These are phyloP conservation scores for Drosophila planitibia DNA, from an alignment of 2,888 invertebrate genomes.

Conservation along the genomic window DNA sequence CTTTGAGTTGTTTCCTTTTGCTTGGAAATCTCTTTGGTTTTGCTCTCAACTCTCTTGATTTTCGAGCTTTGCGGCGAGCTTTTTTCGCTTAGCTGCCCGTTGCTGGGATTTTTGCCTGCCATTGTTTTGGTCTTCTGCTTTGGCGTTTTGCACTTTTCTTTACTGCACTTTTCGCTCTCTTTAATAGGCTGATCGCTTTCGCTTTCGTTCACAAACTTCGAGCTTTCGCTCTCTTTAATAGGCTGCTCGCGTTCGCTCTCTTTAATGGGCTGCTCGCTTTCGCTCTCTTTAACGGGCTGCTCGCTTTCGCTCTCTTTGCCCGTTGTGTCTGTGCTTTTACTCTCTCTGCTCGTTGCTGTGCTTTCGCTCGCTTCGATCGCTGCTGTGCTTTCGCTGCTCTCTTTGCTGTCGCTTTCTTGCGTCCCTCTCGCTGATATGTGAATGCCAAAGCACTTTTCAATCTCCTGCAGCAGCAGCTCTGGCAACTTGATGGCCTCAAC, in stretches of 20 bases:
- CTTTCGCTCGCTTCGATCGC: neutral
- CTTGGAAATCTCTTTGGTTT: neutral
- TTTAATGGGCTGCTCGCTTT: neutral
- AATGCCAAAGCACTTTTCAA: slow-evolving; percentile 82
- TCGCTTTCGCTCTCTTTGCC: neutral
- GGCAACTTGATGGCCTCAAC: slow-evolving; percentile 83
- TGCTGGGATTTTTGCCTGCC: neutral
- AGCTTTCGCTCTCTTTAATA: neutral
- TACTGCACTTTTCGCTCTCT: neutral
- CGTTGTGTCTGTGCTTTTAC: neutral
- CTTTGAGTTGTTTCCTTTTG: neutral
- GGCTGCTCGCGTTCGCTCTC: no score
- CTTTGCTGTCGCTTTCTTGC: neutral
- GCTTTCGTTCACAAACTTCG: neutral
- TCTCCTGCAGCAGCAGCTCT: slow-evolving; percentile 79
- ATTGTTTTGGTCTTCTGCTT: slow-evolving; percentile 37
- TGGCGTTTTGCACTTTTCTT: neutral
- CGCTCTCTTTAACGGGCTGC: neutral
- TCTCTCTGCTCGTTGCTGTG: neutral
- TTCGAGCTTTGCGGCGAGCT: neutral
- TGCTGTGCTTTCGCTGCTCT: neutral
- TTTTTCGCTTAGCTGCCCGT: neutral
- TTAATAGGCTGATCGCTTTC: neutral
- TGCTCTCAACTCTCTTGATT: neutral
- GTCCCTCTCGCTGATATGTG: slow-evolving; percentile 54